phyloP scores from a whole-genome alignment of 1,140 invertebrate species.

The Myzus persicae region DNA sequence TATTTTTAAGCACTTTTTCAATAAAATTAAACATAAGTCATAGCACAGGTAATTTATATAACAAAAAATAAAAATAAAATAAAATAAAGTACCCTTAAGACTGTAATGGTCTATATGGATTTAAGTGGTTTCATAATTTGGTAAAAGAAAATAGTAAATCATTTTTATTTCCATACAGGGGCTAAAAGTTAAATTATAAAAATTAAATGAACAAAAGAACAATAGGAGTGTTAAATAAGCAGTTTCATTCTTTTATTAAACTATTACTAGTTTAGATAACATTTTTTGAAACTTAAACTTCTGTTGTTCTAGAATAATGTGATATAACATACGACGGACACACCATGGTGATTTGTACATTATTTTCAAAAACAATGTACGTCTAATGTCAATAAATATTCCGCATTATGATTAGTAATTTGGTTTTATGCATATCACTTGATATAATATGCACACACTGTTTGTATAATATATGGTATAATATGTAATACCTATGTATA shows the following conservation, averaged over 20 bases:
- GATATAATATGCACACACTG: background rate
- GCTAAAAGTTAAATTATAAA: background rate
- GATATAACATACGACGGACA: background rate
- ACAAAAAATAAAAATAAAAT: background rate
- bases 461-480: background rate
- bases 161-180: background rate
- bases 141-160: conserved; percentile 23
- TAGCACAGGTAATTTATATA: background rate
- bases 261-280: conserved; percentile 4
- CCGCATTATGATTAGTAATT: background rate
- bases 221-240: background rate
- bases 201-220: conserved; percentile 27
- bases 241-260: background rate
- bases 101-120: conserved; percentile 66
- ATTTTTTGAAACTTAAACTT: conserved; percentile 7
- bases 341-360: background rate
- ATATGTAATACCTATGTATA: background rate
- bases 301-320: background rate
- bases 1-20: background rate
- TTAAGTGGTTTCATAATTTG: background rate
- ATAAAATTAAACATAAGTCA: background rate
- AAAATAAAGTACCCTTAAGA: conserved; percentile 67
- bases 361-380: background rate
- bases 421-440: background rate
- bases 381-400: background rate